A percentile compares a stretch with the other conserved stretches of the same genome.
phyloP scores from a whole-genome alignment of 2,888 invertebrate species.

The Odontomyia ornata region DNA sequence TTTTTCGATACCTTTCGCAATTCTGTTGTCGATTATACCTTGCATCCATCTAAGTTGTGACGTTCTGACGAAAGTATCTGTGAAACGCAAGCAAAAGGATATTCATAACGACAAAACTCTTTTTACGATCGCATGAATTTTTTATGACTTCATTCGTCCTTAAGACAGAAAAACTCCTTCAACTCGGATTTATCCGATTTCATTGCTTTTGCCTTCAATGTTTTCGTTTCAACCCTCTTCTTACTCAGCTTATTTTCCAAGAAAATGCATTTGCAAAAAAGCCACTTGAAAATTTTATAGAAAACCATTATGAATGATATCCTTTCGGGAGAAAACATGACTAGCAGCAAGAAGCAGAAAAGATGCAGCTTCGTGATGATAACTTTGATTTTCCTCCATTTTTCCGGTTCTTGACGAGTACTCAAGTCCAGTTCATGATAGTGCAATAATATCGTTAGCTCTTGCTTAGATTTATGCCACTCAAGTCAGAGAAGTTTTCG shows the following conservation, averaged over 20 bases:
- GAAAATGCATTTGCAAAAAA: slow-evolving; percentile 9
- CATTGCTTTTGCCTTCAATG: background rate
- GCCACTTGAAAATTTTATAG: slow-evolving; percentile 35
- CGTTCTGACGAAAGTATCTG: background rate
- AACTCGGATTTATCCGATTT: background rate
- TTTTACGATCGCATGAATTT: slow-evolving; percentile 40
- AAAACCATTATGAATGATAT: slow-evolving; percentile 34
- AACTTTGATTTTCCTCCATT: background rate
- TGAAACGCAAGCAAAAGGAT: slow-evolving; percentile 15
- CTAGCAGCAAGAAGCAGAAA: background rate
- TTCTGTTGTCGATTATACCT: background rate
- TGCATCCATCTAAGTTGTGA: background rate
- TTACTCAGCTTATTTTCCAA: slow-evolving; percentile 4
- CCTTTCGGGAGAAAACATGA: slow-evolving; percentile 2
- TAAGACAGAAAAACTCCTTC: background rate
- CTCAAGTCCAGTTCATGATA: background rate
- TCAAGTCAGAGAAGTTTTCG: background rate
- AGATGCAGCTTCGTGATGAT: background rate
- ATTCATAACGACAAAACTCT: slow-evolving; percentile 42
- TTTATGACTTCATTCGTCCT: slow-evolving; percentile 34
- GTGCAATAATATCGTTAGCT: too few species aligned
- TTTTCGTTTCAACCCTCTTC: background rate
- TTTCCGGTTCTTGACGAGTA: background rate
- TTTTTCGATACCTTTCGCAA: background rate
- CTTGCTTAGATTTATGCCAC: background rate